These are phyloP conservation scores for Condylura cristata DNA, from an alignment of 2,113 vertebrate genomes.

Conservation along the genomic window DNA sequence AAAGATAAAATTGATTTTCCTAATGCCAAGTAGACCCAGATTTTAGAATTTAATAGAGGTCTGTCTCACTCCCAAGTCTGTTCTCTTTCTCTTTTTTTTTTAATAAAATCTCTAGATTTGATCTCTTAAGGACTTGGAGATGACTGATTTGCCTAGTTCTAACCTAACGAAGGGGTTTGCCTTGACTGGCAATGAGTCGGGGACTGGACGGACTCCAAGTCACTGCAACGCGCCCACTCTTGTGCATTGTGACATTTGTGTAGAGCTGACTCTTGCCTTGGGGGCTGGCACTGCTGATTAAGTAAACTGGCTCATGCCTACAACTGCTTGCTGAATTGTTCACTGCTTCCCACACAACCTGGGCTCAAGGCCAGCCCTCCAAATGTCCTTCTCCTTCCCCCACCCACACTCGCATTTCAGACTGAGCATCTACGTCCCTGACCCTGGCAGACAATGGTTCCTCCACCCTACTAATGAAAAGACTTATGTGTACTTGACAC, in stretches of 20 bases:
- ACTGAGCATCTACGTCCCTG: neutral
- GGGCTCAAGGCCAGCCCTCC: neutral
- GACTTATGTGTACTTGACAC: neutral
- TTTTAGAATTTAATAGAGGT: neutral
- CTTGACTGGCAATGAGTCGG: slow-evolving; percentile 20
- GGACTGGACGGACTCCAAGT: neutral
- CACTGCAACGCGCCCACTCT: neutral
- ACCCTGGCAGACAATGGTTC: neutral
- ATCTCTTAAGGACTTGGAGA: neutral
- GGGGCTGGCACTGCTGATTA: neutral
- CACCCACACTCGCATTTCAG: neutral
- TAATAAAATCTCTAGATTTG: neutral
- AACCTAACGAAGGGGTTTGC: neutral
- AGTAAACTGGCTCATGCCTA: neutral
- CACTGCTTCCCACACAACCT: slow-evolving; percentile 14
- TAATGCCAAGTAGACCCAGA: neutral
- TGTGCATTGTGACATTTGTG: neutral
- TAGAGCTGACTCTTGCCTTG: neutral
- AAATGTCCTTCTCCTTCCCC: neutral
- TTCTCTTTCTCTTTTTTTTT: neutral
- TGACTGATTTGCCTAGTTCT: slow-evolving; percentile 7
- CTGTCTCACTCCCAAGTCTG: neutral
- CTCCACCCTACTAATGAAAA: neutral
- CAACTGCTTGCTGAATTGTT: neutral
- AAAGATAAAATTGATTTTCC: slow-evolving; percentile 20